A percentile compares a stretch with the other conserved stretches of the same genome.
Evolutionary conservation across 2,113 vertebrate genomes (phyloP).

Genomic region (Dunckerocampus dactyliophorus): DNA sequence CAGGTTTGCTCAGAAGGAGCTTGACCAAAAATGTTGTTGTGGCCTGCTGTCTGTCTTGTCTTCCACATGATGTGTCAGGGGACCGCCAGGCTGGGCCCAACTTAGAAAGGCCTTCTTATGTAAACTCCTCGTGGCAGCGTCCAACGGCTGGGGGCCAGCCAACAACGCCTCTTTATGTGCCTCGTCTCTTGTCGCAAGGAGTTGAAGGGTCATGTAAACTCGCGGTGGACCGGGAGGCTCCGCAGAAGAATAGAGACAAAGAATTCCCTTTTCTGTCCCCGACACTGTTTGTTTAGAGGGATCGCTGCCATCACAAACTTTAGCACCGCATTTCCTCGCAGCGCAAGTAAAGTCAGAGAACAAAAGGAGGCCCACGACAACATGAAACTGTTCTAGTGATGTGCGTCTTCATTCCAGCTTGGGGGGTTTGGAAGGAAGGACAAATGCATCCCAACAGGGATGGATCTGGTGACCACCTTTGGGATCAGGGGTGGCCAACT

Average conservation of each 20-base stretch:
- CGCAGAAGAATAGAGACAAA: slow-evolving; percentile 56
- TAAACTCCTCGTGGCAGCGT: slow-evolving; percentile 53
- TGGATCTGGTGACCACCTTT: slow-evolving; percentile 30
- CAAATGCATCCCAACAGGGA: slow-evolving; percentile 26
- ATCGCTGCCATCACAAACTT: slow-evolving; percentile 67
- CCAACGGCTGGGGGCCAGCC: slow-evolving; percentile 50
- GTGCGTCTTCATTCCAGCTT: slow-evolving; percentile 33
- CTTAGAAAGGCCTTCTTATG: slow-evolving; percentile 53
- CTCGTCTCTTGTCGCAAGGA: slow-evolving; percentile 58
- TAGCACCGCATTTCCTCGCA: slow-evolving; percentile 48
- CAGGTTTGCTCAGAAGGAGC: slow-evolving; percentile 14
- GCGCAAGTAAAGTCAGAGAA: slow-evolving; percentile 47
- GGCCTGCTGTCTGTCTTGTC: slow-evolving; percentile 34
- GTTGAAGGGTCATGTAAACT: slow-evolving; percentile 76
- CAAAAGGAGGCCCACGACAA: slow-evolving; percentile 50
- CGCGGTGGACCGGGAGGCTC: slow-evolving; percentile 57
- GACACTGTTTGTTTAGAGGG: slow-evolving; percentile 55
- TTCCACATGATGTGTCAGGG: slow-evolving; percentile 57
- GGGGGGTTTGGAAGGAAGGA: too few species aligned
- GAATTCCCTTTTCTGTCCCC: slow-evolving; percentile 59
- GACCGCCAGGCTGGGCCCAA: slow-evolving; percentile 33
- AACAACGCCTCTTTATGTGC: slow-evolving; percentile 63
- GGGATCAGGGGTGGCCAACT: background rate
- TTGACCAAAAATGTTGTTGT: slow-evolving; percentile 38
- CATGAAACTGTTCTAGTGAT: slow-evolving; percentile 38